Conservation (phyloP, 2,113 vertebrate genomes). For the human region DNA sequence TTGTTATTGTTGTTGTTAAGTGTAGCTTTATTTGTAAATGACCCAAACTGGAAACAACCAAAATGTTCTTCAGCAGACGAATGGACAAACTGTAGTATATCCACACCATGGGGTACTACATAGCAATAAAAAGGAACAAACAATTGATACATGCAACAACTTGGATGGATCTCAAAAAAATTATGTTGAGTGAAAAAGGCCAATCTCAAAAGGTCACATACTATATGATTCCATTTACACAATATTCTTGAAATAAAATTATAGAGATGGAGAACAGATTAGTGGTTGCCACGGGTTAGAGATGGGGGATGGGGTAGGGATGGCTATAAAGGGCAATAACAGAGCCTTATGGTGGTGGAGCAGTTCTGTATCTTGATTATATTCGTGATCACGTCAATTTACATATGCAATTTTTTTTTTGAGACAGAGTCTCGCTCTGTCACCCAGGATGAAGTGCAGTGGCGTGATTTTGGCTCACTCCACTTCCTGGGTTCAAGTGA, state of each 20-base stretch:
- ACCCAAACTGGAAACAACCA: neutral
- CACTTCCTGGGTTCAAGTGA: no score
- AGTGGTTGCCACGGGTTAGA: neutral
- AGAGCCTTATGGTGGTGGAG: neutral
- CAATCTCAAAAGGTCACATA: neutral
- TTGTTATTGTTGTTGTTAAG: neutral
- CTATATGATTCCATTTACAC: neutral
- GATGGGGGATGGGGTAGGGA: neutral
- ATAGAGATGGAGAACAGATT: neutral
- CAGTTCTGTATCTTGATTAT: neutral
- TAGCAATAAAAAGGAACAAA: neutral
- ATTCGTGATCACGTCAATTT: neutral
- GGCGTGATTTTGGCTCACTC: no score
- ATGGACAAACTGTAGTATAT: neutral
- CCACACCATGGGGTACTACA: neutral
- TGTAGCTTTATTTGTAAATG: neutral
- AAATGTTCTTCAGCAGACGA: neutral
- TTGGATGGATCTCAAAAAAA: neutral
- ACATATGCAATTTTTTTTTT: no score
- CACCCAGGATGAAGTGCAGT: no score
- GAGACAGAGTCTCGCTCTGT: no score
- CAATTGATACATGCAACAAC: neutral
- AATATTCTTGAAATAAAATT: neutral
- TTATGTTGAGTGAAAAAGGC: neutral
- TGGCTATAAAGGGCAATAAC: neutral